Conservation (phyloP, 2,113 vertebrate genomes). For the Melanocharis versteri region DNA sequence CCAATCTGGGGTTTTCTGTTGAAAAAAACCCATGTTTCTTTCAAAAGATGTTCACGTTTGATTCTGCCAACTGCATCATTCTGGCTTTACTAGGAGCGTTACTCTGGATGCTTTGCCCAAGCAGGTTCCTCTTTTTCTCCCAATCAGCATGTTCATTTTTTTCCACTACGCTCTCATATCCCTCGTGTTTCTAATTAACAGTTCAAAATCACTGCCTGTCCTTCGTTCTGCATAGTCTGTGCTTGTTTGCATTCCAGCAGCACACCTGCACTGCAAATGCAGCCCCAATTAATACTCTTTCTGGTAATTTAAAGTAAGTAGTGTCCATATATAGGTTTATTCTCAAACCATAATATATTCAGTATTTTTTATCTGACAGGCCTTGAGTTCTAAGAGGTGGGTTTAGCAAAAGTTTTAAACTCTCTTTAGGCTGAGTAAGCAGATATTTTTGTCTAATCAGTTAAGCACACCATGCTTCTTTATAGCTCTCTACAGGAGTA, state of each 20-base stretch:
- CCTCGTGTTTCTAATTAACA: constrained; percentile 53
- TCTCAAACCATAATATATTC: constrained; percentile 16
- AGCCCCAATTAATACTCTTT: constrained; percentile 38
- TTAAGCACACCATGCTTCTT: not conserved
- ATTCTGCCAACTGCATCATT: not conserved
- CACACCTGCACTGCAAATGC: constrained; percentile 22
- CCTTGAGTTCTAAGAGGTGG: not conserved
- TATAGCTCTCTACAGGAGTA: not conserved
- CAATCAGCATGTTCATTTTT: not conserved
- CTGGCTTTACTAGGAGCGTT: not conserved
- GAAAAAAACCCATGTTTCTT: no score
- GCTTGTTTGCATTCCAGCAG: constrained; percentile 39
- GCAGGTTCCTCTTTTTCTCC: not conserved
- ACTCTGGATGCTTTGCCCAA: not conserved
- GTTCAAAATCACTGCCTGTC: constrained; percentile 34
- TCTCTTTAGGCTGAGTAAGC: not conserved
- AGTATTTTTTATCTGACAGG: not conserved
- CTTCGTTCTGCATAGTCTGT: not conserved
- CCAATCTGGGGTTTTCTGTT: no score
- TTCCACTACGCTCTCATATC: not conserved
- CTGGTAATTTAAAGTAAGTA: constrained; percentile 4
- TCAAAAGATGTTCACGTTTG: no score
- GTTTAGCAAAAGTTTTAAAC: constrained; percentile 18
- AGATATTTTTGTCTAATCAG: not conserved
- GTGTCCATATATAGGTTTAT: constrained; percentile 14